These are phyloP conservation scores for Papilio dardanus DNA, from an alignment of 1,140 invertebrate species.

Conservation along the genomic window DNA sequence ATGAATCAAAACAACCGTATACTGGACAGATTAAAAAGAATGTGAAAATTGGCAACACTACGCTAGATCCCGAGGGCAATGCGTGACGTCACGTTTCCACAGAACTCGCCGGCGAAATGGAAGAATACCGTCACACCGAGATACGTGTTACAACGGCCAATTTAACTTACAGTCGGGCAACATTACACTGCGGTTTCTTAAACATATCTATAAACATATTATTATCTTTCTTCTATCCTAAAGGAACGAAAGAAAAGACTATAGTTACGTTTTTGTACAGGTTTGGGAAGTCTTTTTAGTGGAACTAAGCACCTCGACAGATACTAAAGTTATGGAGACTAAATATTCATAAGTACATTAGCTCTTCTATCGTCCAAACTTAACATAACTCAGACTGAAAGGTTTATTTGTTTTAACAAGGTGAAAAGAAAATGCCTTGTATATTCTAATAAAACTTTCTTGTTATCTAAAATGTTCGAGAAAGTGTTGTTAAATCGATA, in stretches of 20 bases:
- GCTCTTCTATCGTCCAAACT: no score
- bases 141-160: constrained; percentile 21
- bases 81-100: constrained; percentile 23
- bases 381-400: no score
- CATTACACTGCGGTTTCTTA: neutral
- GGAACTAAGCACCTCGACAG: neutral
- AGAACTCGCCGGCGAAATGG: constrained; percentile 20
- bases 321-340: neutral
- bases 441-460: neutral
- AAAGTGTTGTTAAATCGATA: constrained; percentile 37
- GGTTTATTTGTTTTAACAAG: no score
- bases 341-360: constrained; percentile 5
- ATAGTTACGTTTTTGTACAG: no score
- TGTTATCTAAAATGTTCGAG: neutral
- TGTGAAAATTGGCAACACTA: constrained; percentile 14
- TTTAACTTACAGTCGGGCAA: constrained; percentile 2
- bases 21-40: constrained; percentile 29
- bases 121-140: neutral
- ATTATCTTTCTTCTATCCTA: neutral
- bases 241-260: neutral
- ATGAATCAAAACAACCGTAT: neutral
- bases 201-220: neutral
- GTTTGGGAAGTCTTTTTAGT: neutral
- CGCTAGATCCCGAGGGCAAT: neutral
- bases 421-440: neutral